Conservation (phyloP, 2,888 invertebrate genomes). For the Autographa pulchrina region DNA sequence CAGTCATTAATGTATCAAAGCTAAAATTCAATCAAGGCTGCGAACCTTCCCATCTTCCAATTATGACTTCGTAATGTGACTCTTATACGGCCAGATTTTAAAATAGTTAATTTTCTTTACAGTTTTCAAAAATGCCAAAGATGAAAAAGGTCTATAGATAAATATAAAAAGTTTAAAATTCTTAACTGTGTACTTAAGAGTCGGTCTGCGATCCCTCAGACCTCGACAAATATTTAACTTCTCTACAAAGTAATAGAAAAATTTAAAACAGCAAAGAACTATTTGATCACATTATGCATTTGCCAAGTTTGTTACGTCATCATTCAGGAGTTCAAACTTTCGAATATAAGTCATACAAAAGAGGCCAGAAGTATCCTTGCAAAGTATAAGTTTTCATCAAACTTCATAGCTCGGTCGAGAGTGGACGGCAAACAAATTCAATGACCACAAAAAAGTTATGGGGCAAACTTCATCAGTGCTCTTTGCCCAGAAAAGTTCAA, state of each 20-base stretch:
- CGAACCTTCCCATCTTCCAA: background rate
- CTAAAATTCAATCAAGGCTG: background rate
- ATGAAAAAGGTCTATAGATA: background rate
- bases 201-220: background rate
- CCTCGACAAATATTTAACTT: background rate
- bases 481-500: conserved; percentile 60
- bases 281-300: conserved; percentile 51
- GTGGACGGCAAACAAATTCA: conserved; percentile 84
- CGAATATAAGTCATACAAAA: conserved; percentile 74
- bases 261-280: conserved; percentile 14
- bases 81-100: background rate
- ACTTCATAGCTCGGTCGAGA: conserved; percentile 75
- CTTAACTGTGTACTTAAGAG: background rate
- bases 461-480: conserved; percentile 70
- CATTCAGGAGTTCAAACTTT: conserved; percentile 63
- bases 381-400: conserved; percentile 80
- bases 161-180: background rate
- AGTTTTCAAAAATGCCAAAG: background rate
- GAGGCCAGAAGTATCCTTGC: conserved; percentile 62
- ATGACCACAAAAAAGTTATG: conserved; percentile 81
- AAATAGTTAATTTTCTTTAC: background rate
- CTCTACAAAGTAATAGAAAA: conserved; percentile 3
- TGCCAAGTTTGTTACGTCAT: conserved; percentile 57
- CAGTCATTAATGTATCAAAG: background rate
- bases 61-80: too few relatives aligned